Base-by-base conservation (phyloP, 37 sponge, comb jelly and placozoan species). In the Aplysina aerophoba region DNA sequence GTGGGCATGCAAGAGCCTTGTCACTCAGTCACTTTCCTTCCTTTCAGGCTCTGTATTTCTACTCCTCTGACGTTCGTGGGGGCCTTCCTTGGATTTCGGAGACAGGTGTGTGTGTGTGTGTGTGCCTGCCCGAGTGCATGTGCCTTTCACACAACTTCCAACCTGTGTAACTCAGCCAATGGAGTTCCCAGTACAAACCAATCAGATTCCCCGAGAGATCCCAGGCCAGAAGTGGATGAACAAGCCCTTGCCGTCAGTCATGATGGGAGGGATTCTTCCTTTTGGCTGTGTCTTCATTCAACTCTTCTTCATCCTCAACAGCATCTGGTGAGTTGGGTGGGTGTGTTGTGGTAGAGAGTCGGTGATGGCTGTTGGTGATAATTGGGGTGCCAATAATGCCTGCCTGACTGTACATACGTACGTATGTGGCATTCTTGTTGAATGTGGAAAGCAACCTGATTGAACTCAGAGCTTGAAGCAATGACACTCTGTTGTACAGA, bases 251-350 rank as follows among this genome's bases (percentile, higher is more conserved):
- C 91, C 93, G 71, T 87, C 90, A 57, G 87, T 97, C 30, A 63
- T 99, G 41, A 95, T 99, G 94, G 99, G 99, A 35, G 99, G 99
- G 27, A 87, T 95, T 37, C 90, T 99, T 12, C 99, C 99, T 1
- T 97, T 99, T 72, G 99, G 97, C 50, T 97, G 97, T 81, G 85
- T 97, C 80, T 99, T 99, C 87, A 95, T 99, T 35, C 99, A 99
- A 71, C 88, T 96, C 33, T 99, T 94, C 88, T 99, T 97, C 87
- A 95, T 99, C 60, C 83, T 99, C 71, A 99, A 92, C 87, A 97
- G 97, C 83, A 91, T 99, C 62, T 99, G 99, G 99, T 97, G 83
- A 87, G 91, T 66, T 27, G 59, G 13, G 27, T 50, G 41, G 27
- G 31, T 21, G 31, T 28, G 50, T 44, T 44, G 50, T 44, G 8